These are phyloP conservation scores for Lamellibrachia luymesi DNA, from an alignment of 1,140 invertebrate genomes.

Conservation along the genomic window DNA sequence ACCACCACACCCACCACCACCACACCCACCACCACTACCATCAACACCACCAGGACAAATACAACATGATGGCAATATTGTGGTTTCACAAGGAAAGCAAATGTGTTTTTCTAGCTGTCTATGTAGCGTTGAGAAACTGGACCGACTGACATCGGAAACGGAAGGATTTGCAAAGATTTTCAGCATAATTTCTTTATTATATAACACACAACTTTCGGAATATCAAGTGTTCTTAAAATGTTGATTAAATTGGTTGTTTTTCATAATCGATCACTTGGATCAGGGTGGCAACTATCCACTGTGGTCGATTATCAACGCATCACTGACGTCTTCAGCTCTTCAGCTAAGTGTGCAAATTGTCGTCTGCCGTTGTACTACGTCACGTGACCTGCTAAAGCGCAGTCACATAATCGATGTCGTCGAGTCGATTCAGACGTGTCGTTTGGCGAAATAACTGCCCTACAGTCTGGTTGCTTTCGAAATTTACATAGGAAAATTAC, in stretches of 20 bases:
- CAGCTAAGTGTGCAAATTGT: neutral
- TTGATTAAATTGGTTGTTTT: neutral
- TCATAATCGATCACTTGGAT: neutral
- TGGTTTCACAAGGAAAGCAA: too few relatives aligned
- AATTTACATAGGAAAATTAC: neutral
- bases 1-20: neutral
- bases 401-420: neutral
- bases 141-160: neutral
- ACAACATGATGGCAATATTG: too few relatives aligned
- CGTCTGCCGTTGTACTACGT: neutral
- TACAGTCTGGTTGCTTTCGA: neutral
- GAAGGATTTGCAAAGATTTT: neutral
- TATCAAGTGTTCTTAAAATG: neutral
- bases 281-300: neutral
- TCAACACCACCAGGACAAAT: too few relatives aligned
- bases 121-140: neutral
- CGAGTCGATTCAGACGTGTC: neutral
- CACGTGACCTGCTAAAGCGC: neutral
- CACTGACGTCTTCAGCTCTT: neutral
- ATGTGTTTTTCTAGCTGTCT: too few relatives aligned
- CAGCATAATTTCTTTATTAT: neutral
- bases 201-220: neutral
- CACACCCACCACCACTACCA: neutral
- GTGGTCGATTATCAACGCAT: neutral
- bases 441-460: neutral